Percentiles rank a stretch among this genome's conserved stretches.
These are phyloP conservation scores for Mesoclemmys tuberculata DNA, from an alignment of 2,113 vertebrate species.

Conservation along the genomic window DNA sequence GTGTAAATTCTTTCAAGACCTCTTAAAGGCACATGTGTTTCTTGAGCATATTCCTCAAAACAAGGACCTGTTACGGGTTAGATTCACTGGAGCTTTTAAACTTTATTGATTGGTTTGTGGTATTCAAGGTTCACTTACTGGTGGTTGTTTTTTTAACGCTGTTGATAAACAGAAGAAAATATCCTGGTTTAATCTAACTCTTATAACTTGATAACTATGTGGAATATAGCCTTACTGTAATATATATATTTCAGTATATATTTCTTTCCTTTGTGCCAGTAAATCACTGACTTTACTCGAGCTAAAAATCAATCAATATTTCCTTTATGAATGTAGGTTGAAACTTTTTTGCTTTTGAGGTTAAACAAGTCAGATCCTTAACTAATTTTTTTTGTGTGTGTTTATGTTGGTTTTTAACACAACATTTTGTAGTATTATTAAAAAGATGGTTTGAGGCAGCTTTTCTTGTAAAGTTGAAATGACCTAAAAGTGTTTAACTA, in stretches of 20 bases:
- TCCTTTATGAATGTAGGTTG: constrained; percentile 66
- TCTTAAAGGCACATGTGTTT: constrained; percentile 89
- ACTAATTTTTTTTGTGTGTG: constrained; percentile 11
- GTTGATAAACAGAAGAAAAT: constrained; percentile 73
- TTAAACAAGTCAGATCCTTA: constrained; percentile 46
- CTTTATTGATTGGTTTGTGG: constrained; percentile 82
- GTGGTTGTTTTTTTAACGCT: neutral
- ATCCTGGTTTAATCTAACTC: constrained; percentile 70
- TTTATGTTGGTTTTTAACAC: constrained; percentile 49
- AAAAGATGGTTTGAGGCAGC: constrained; percentile 20
- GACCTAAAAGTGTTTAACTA: neutral
- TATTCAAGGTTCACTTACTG: constrained; percentile 77
- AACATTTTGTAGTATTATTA: constrained; percentile 62
- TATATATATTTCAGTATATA: constrained; percentile 46
- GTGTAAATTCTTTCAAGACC: constrained; percentile 91
- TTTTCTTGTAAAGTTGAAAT: constrained; percentile 41
- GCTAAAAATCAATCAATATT: constrained; percentile 68
- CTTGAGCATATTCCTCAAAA: constrained; percentile 83
- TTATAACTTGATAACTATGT: constrained; percentile 62
- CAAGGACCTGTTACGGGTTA: constrained; percentile 86
- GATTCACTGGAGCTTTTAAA: constrained; percentile 82
- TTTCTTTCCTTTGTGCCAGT: constrained; percentile 75
- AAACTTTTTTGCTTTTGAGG: neutral
- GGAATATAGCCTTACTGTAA: constrained; percentile 45
- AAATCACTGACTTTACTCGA: constrained; percentile 71